Evolutionary conservation across 1,140 invertebrate species (phyloP).

Genomic region (Procambarus clarkii): DNA sequence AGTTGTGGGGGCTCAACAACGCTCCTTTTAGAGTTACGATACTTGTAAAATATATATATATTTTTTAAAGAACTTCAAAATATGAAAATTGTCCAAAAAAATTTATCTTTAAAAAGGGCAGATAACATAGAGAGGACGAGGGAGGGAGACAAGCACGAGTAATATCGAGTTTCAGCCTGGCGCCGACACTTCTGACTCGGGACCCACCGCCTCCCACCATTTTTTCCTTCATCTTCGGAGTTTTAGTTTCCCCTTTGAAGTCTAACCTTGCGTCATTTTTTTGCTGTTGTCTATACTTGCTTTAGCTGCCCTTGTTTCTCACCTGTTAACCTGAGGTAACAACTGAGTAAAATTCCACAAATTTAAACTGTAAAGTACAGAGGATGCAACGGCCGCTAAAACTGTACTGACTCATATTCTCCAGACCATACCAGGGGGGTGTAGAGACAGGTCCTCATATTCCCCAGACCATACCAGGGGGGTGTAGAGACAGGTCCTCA

Average conservation of each 20-base stretch:
- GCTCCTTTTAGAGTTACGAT: too few species aligned
- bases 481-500: not conserved
- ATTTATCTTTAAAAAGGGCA: too few species aligned
- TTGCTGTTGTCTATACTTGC: not conserved
- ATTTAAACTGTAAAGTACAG: not conserved
- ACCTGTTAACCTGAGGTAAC: not conserved
- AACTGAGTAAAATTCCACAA: not conserved
- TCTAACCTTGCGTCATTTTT: slow-evolving; percentile 5
- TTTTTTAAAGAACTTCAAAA: too few species aligned
- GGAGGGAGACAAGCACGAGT: slow-evolving; percentile 1
- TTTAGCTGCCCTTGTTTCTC: not conserved
- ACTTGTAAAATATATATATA: too few species aligned
- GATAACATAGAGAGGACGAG: not conserved
- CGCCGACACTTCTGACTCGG: slow-evolving; percentile 20
- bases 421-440: not conserved
- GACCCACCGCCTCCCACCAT: not conserved
- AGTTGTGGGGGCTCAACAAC: too few species aligned
- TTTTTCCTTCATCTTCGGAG: not conserved
- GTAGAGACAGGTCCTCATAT: not conserved
- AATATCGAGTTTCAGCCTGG: slow-evolving; percentile 42
- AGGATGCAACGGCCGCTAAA: not conserved
- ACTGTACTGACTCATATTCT: not conserved
- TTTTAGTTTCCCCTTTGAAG: slow-evolving; percentile 46
- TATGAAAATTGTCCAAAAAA: too few species aligned
- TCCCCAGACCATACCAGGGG: not conserved